phyloP scores from a whole-genome alignment of 2,888 invertebrate species.

The Drosophila greeni region DNA sequence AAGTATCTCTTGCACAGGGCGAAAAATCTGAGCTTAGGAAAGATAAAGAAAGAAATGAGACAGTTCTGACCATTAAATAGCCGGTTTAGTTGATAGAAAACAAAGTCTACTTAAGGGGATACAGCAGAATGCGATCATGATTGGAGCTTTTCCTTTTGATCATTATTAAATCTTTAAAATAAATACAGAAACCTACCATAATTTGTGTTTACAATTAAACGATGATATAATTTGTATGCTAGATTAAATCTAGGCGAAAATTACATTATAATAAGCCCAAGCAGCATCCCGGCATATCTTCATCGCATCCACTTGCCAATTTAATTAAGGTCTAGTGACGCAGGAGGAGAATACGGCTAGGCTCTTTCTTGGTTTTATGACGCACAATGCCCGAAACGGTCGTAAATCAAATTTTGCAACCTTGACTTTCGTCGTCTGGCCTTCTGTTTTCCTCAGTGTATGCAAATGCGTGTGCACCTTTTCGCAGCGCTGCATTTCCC shows the following conservation, averaged over 20 bases:
- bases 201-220: conserved; percentile 6
- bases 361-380: conserved; percentile 20
- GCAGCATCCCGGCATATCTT: conserved; percentile 9
- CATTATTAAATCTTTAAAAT: neutral
- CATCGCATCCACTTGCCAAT: conserved; percentile 7
- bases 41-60: neutral
- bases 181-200: neutral
- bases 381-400: conserved; percentile 19
- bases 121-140: too few relatives aligned
- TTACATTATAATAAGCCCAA: conserved; percentile 1
- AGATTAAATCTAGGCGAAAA: conserved; percentile 1
- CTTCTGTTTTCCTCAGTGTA: conserved; percentile 24
- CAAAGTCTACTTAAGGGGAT: neutral
- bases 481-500: conserved; percentile 51
- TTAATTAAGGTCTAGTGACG: conserved; percentile 35
- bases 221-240: conserved; percentile 5
- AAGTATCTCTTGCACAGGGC: conserved; percentile 6
- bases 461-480: conserved; percentile 47
- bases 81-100: too few relatives aligned
- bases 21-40: neutral
- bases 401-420: conserved; percentile 15
- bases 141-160: neutral
- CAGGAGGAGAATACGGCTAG: conserved; percentile 3
- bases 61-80: neutral
- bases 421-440: conserved; percentile 22